These are phyloP conservation scores for Palythoa grandis DNA, from an alignment of 92 coral and sea anemone genomes.

Conservation along the genomic window DNA sequence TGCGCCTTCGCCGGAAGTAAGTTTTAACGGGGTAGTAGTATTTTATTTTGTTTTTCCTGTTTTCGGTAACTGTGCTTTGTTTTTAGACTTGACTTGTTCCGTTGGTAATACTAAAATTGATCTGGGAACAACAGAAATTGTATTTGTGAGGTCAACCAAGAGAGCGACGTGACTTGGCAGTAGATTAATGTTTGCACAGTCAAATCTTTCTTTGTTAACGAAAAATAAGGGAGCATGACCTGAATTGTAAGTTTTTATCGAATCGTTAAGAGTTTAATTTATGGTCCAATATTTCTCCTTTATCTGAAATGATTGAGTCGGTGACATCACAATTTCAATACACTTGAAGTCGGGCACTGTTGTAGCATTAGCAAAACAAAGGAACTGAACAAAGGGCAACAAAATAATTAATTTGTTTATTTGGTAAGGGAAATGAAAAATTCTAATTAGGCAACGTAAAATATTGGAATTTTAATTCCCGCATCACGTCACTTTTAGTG, in stretches of 20 bases:
- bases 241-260: slow-evolving; percentile 8
- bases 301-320: neutral
- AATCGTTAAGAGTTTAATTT: slow-evolving; percentile 2
- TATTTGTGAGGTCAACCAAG: slow-evolving; percentile 27
- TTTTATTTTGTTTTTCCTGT: neutral
- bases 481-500: neutral
- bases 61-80: neutral
- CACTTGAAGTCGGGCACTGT: slow-evolving; percentile 2
- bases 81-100: neutral
- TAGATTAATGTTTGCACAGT: neutral
- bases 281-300: slow-evolving; percentile 1
- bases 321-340: slow-evolving; percentile 22
- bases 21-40: neutral
- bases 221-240: slow-evolving; percentile 2
- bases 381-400: neutral
- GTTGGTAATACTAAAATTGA: neutral
- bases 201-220: neutral
- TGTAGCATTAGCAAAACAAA: slow-evolving; percentile 4
- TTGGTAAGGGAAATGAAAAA: slow-evolving; percentile 46
- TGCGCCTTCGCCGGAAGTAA: slow-evolving; percentile 50
- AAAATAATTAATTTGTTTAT: slow-evolving; percentile 26
- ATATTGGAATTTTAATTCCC: neutral
- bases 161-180: slow-evolving; percentile 24
- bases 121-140: neutral
- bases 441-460: slow-evolving; percentile 35